Conservation (phyloP, 2,888 invertebrate species). For the Xestia ashworthii region DNA sequence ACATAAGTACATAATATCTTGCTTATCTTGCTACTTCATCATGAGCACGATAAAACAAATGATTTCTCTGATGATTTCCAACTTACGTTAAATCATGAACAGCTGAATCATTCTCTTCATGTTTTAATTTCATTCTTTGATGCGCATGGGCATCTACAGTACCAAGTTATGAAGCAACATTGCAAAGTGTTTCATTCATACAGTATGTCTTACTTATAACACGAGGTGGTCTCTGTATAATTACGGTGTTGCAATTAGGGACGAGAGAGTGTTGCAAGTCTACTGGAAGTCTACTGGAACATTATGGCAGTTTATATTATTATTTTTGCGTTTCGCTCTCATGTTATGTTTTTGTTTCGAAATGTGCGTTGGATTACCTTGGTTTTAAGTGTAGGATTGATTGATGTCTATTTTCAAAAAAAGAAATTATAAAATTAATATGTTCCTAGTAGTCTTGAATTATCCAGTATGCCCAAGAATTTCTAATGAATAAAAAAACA, state of each 20-base stretch:
- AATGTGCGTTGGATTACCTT: slow-evolving; percentile 31
- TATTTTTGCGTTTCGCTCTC: slow-evolving; percentile 39
- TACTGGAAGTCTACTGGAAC: too few relatives aligned
- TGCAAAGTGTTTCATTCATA: slow-evolving; percentile 50
- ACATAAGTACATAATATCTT: slow-evolving; percentile 4
- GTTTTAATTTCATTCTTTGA: slow-evolving; percentile 43
- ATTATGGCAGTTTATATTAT: slow-evolving; percentile 58
- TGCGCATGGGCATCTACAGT: slow-evolving; percentile 15
- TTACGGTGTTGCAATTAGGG: slow-evolving; percentile 65
- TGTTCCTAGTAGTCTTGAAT: slow-evolving; percentile 1
- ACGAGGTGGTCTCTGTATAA: slow-evolving; percentile 60
- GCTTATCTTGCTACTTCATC: slow-evolving; percentile 18
- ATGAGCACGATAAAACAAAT: slow-evolving; percentile 16
- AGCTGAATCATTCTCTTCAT: slow-evolving; percentile 31
- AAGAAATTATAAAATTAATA: background rate
- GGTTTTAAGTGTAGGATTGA: background rate
- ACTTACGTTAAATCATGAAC: slow-evolving; percentile 9
- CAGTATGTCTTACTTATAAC: slow-evolving; percentile 45
- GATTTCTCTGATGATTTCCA: slow-evolving; percentile 14
- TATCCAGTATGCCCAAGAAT: slow-evolving; percentile 19
- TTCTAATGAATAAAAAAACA: slow-evolving; percentile 18
- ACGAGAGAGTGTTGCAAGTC: slow-evolving; percentile 63
- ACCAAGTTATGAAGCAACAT: slow-evolving; percentile 36
- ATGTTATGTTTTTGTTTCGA: slow-evolving; percentile 43
- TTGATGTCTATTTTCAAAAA: background rate